These are phyloP conservation scores for Kuschelorhynchus macadamiae DNA, from an alignment of 2,888 invertebrate genomes.

Conservation along the genomic window DNA sequence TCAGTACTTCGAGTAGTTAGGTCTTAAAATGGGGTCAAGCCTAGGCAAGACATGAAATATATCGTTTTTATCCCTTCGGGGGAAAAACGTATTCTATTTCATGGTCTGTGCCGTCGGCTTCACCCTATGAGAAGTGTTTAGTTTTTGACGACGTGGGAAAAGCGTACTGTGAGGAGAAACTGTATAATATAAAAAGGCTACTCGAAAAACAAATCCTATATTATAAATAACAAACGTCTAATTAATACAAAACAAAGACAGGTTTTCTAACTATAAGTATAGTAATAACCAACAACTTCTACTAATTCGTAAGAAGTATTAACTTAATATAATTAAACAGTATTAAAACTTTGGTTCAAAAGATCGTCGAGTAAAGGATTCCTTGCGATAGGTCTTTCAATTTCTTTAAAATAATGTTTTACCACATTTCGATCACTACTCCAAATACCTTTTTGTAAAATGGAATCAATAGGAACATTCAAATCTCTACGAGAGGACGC, in stretches of 20 bases:
- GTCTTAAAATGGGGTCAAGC: neutral
- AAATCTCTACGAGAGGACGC: constrained; percentile 6
- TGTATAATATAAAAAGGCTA: no score
- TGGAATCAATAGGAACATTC: constrained; percentile 9
- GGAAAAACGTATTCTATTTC: constrained; percentile 12
- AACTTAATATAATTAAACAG: neutral
- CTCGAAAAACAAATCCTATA: no score
- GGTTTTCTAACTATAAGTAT: neutral
- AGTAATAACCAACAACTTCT: neutral
- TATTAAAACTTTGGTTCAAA: neutral
- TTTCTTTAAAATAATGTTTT: constrained; percentile 36
- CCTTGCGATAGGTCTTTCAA: neutral
- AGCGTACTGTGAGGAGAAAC: constrained; percentile 32
- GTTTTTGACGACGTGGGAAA: constrained; percentile 39
- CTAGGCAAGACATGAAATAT: constrained; percentile 19
- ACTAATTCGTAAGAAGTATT: neutral
- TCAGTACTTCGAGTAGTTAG: neutral
- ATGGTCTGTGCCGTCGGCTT: no score
- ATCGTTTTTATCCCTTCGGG: constrained; percentile 15
- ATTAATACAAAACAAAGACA: no score
- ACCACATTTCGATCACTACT: constrained; percentile 32
- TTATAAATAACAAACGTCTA: no score
- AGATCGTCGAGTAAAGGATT: neutral
- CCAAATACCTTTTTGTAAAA: constrained; percentile 44
- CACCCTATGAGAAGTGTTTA: constrained; percentile 45